These are phyloP conservation scores for Aulostomus chinensis DNA, from an alignment of 2,797 vertebrate genomes.

Conservation along the genomic window DNA sequence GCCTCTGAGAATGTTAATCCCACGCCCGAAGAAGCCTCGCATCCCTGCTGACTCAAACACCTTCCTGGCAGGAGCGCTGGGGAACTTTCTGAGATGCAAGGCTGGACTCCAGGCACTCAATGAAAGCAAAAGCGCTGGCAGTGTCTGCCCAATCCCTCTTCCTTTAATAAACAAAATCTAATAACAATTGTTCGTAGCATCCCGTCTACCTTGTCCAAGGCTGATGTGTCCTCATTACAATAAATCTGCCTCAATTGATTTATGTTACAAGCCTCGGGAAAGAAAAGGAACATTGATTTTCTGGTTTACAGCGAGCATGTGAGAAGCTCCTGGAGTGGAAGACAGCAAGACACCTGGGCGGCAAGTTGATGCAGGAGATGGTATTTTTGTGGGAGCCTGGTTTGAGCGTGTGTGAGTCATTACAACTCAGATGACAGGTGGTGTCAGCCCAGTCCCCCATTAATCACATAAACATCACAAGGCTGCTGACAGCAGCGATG, in stretches of 20 bases:
- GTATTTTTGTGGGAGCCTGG: not conserved
- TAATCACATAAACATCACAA: slow-evolving; percentile 41
- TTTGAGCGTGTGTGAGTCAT: slow-evolving; percentile 9
- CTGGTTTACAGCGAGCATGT: slow-evolving; percentile 35
- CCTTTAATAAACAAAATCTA: slow-evolving; percentile 40
- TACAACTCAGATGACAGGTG: slow-evolving; percentile 30
- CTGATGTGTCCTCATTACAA: slow-evolving; percentile 63
- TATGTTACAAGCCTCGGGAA: slow-evolving; percentile 38
- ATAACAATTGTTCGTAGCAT: slow-evolving; percentile 45
- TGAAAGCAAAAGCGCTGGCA: slow-evolving; percentile 50
- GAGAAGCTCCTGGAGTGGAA: slow-evolving; percentile 27
- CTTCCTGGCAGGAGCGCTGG: slow-evolving; percentile 17
- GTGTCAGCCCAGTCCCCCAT: slow-evolving; percentile 16
- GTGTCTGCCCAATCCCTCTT: slow-evolving; percentile 24
- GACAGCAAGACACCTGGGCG: slow-evolving; percentile 3
- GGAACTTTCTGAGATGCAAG: slow-evolving; percentile 28
- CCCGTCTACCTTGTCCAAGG: slow-evolving; percentile 45
- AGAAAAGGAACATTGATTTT: slow-evolving; percentile 59
- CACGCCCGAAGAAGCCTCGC: slow-evolving; percentile 1
- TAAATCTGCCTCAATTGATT: slow-evolving; percentile 67
- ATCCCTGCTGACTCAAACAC: slow-evolving; percentile 50
- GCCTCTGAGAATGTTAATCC: slow-evolving; percentile 44
- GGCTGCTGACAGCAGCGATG: slow-evolving; percentile 15
- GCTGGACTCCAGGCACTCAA: slow-evolving; percentile 54
- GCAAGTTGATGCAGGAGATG: not conserved